Evolutionary conservation across 2,888 invertebrate genomes (phyloP).

Genomic region (Agonopterix subpropinquella): DNA sequence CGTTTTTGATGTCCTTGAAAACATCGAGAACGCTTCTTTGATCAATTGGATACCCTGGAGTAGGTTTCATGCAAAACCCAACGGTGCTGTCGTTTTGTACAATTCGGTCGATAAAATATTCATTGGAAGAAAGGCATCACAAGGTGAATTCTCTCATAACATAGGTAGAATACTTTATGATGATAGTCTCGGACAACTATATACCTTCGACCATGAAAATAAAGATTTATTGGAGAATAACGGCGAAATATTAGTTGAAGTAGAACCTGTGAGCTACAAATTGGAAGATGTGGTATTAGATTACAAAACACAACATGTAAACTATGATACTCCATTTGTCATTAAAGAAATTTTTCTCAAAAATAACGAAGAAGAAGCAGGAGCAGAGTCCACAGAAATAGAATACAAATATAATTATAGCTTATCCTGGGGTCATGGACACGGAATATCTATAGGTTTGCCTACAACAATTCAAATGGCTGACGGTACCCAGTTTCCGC

Average conservation of each 20-base stretch:
- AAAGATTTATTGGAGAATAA: conserved; percentile 73
- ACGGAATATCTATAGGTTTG: conserved; percentile 82
- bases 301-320: conserved; percentile 65
- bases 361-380: conserved; percentile 74
- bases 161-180: conserved; percentile 83
- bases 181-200: conserved; percentile 80
- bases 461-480: conserved; percentile 78
- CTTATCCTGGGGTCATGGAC: conserved; percentile 87
- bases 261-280: conserved; percentile 86
- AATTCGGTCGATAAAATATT: conserved; percentile 53
- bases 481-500: conserved; percentile 74
- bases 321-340: conserved; percentile 63
- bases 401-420: conserved; percentile 82
- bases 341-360: conserved; percentile 69
- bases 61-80: conserved; percentile 79
- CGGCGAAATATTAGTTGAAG: conserved; percentile 87
- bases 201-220: conserved; percentile 79
- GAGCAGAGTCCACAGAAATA: conserved; percentile 82
- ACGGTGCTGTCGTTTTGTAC: conserved; percentile 80
- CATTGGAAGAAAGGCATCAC: conserved; percentile 52
- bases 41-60: conserved; percentile 86
- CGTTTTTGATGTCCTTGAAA: conserved; percentile 84
- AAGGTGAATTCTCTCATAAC: conserved; percentile 66
- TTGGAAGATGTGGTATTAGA: conserved; percentile 80
- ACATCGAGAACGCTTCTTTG: conserved; percentile 84